These are phyloP conservation scores for Mesaphorura yosii DNA, from an alignment of 1,140 invertebrate species.

Conservation along the genomic window DNA sequence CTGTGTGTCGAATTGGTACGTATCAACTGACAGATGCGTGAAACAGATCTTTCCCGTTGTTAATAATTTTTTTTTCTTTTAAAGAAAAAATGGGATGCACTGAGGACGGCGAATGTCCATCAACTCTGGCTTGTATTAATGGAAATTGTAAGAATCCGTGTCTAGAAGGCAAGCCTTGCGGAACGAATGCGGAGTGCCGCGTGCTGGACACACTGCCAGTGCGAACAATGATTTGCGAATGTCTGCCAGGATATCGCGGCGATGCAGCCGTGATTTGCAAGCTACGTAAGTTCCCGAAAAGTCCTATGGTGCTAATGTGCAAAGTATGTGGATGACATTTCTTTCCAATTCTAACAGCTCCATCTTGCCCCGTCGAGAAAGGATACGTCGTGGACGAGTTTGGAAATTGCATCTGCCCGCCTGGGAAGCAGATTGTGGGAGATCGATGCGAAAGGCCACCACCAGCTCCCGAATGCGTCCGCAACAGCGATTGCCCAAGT, in stretches of 20 bases:
- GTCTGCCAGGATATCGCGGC: conserved; percentile 63
- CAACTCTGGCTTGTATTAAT: conserved; percentile 62
- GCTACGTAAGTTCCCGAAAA: conserved; percentile 38
- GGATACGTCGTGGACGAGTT: conserved; percentile 55
- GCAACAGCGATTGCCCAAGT: conserved; percentile 1
- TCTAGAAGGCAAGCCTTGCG: conserved; percentile 34
- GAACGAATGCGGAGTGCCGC: conserved; percentile 53
- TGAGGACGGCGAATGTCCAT: conserved; percentile 70
- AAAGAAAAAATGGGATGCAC: conserved; percentile 49
- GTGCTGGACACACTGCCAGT: conserved; percentile 74
- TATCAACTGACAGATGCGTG: no score
- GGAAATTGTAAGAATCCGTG: conserved; percentile 58
- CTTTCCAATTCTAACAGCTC: conserved; percentile 38
- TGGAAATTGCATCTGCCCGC: conserved; percentile 61
- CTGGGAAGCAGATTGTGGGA: conserved; percentile 57
- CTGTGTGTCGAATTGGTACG: conserved; percentile 24
- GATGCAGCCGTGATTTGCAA: conserved; percentile 64
- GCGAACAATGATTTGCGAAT: conserved; percentile 78
- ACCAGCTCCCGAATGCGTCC: conserved; percentile 49
- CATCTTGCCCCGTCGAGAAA: conserved; percentile 54
- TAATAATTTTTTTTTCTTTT: conserved; percentile 17
- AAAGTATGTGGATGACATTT: neutral
- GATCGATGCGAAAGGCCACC: conserved; percentile 35
- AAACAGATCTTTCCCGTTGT: no score
- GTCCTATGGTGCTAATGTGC: neutral